Conservation (phyloP, 2,888 invertebrate genomes). For the Callosobruchus maculatus region DNA sequence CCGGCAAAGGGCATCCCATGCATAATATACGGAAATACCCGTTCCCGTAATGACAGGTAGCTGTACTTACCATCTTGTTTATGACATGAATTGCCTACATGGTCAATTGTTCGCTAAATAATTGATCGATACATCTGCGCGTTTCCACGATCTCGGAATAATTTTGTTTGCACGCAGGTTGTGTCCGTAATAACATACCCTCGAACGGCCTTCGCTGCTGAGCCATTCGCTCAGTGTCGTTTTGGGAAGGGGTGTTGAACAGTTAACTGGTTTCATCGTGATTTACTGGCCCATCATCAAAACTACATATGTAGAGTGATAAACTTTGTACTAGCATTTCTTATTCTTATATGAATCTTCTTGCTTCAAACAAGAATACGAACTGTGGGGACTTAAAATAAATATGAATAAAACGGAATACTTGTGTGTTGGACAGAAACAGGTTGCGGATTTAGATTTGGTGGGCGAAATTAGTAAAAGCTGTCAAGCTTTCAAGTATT, state of each 20-base stretch:
- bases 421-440: too few species aligned
- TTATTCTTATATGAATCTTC: too few species aligned
- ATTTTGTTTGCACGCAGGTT: slow-evolving; percentile 21
- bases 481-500: too few species aligned
- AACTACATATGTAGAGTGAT: too few species aligned
- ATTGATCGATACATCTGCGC: neutral
- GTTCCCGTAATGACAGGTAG: neutral
- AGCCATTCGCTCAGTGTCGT: neutral
- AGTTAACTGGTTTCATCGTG: too few species aligned
- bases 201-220: neutral
- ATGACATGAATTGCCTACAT: neutral
- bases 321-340: too few species aligned
- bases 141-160: slow-evolving; percentile 22
- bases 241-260: neutral
- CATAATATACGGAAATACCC: neutral
- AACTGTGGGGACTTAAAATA: too few species aligned
- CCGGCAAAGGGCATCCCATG: neutral
- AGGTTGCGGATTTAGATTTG: too few species aligned
- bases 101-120: neutral
- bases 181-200: neutral
- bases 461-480: too few species aligned
- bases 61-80: neutral
- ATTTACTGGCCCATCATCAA: too few species aligned
- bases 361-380: too few species aligned
- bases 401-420: too few species aligned